These are phyloP conservation scores for Rhinopomastus cyanomelas DNA, from an alignment of 2,113 vertebrate genomes.

Conservation along the genomic window DNA sequence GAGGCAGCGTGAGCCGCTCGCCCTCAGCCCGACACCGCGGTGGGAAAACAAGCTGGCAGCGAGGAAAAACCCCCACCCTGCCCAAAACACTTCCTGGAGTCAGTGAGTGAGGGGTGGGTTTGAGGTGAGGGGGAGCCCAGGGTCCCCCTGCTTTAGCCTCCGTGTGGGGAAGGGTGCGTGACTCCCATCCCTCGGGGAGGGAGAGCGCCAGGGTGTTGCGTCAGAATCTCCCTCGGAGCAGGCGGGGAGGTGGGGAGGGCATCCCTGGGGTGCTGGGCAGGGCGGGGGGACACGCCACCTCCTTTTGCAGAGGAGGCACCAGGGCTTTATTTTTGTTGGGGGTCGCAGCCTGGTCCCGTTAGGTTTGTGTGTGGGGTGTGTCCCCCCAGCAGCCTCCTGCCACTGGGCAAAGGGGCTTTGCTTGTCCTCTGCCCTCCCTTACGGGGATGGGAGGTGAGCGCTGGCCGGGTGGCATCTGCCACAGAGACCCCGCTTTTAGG, in stretches of 20 bases:
- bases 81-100: background rate
- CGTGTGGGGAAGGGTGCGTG: background rate
- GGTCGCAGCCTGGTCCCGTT: background rate
- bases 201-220: background rate
- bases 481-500: background rate
- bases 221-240: background rate
- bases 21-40: background rate
- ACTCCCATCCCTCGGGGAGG: background rate
- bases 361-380: rapidly evolving
- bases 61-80: background rate
- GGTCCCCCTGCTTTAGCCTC: background rate
- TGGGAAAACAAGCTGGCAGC: slow-evolving; percentile 42
- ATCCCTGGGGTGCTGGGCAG: background rate
- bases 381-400: background rate
- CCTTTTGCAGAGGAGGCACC: background rate
- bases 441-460: background rate
- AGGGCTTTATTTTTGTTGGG: background rate
- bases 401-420: background rate
- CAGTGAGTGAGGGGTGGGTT: background rate
- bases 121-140: background rate
- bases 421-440: background rate
- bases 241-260: background rate
- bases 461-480: rapidly evolving
- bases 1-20: background rate
- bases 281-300: background rate